Conservation (phyloP, 2,888 invertebrate genomes). For the Lasioglossum villosulum region DNA sequence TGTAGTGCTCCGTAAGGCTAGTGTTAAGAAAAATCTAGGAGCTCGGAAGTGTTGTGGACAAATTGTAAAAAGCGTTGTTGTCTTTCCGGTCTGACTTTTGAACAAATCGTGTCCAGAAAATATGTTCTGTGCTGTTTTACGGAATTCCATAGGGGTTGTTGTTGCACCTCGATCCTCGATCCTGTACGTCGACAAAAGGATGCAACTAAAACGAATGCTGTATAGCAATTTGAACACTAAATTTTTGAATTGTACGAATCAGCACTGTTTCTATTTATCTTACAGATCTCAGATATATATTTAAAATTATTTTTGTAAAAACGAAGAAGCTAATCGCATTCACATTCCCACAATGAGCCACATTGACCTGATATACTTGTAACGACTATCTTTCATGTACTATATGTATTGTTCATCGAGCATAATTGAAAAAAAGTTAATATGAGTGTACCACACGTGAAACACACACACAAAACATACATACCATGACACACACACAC, state of each 20-base stretch:
- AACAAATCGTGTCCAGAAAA: neutral
- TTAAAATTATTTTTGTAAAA: conserved; percentile 80
- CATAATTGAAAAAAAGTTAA: conserved; percentile 75
- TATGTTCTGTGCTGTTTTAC: neutral
- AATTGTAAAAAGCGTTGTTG: conserved; percentile 2
- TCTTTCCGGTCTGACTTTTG: neutral
- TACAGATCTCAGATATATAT: conserved; percentile 77
- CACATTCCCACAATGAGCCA: conserved; percentile 80
- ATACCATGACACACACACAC: neutral
- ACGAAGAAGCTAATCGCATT: conserved; percentile 69
- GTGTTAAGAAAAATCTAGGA: neutral
- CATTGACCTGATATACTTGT: conserved; percentile 78
- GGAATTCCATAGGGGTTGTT: conserved; percentile 50
- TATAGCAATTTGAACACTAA: conserved; percentile 59
- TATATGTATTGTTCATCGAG: conserved; percentile 77
- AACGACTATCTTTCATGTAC: conserved; percentile 78
- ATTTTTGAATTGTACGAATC: conserved; percentile 63
- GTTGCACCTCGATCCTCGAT: conserved; percentile 52
- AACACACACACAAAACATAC: conserved; percentile 24
- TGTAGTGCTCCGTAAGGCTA: neutral
- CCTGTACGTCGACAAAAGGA: conserved; percentile 47
- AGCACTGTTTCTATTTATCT: conserved; percentile 74
- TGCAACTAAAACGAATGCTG: conserved; percentile 46
- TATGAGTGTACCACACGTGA: conserved; percentile 73
- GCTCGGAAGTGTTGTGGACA: neutral